Evolutionary conservation across 2,888 invertebrate genomes (phyloP), one percentile per base, ranked within the genome.

Genomic region (Parnassius apollo): DNA sequence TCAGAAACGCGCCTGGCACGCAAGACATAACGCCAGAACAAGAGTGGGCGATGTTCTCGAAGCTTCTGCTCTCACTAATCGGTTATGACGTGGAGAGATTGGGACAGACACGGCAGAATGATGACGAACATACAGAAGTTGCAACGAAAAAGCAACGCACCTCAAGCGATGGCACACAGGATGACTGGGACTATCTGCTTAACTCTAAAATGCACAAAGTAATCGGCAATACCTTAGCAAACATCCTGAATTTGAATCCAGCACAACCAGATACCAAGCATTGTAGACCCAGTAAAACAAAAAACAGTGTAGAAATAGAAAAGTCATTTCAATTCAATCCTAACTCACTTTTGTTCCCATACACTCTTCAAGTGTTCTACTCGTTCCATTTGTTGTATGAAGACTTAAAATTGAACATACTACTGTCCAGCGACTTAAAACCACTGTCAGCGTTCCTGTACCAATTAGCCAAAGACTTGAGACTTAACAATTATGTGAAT

Each of bases 301-400:
- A 74, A 7, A 71, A 71, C 2, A 56, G 9, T 13, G 13, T 69
- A 0, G 79, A 81, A 13, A 65, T 69, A 8, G 85, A 86, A 11
- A 83, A 85, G 65, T 71, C 79, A 0, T 79, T 84, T 0, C 90
- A 91, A 71, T 93, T 96, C 64, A 95, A 95, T 72, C 82, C 92
- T 0, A 94, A 93, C 65, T 93, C 96, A 0, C 80, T 94, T 1
- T 85, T 98, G 2, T 97, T 96, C 73, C 93, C 94, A 0, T 94
- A 95, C 72, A 93, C 96, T 11, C 93, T 96, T 8, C 92, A 96
- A 59, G 93, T 98, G 44, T 92, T 98, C 62, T 97, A 95, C 78
- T 93, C 96, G 0, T 90, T 98, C 46, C 98, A 98, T 88, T 89
- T 98, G 44, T 92, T 98, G 0, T 98, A 98, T 75, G 98, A 98